Percentiles rank a stretch among this genome's conserved stretches.
Evolutionary conservation across 92 coral and sea anemone species (phyloP).

Genomic region (Desmophyllum pertusum): DNA sequence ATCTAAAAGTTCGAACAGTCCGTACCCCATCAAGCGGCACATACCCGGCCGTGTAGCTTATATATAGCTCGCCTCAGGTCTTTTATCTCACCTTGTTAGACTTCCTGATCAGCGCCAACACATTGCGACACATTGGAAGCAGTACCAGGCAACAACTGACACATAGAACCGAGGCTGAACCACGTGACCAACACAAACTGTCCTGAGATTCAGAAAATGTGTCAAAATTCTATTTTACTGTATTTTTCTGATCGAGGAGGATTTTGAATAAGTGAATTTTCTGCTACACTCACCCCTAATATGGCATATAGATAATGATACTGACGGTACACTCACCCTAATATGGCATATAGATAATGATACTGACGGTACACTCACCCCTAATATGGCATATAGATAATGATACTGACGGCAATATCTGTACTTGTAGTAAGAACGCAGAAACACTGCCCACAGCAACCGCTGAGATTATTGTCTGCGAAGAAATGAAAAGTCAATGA

Average conservation of each 20-base stretch:
- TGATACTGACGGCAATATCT: constrained; percentile 59
- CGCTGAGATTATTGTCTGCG: constrained; percentile 8
- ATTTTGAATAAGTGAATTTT: neutral
- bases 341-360: too few species aligned
- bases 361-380: constrained; percentile 55
- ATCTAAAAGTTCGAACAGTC: neutral
- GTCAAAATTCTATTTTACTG: neutral
- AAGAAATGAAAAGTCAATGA: neutral
- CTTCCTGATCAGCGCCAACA: constrained; percentile 57
- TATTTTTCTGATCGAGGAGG: neutral
- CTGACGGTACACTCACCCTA: constrained; percentile 66
- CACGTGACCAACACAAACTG: constrained; percentile 90
- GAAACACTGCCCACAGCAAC: constrained; percentile 6
- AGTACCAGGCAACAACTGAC: constrained; percentile 68
- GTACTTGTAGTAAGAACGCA: constrained; percentile 66
- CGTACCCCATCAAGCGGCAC: too few species aligned
- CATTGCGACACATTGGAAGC: constrained; percentile 81
- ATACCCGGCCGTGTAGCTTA: neutral
- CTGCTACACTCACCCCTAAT: constrained; percentile 68
- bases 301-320: constrained; percentile 64
- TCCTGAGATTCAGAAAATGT: constrained; percentile 34
- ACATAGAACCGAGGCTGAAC: constrained; percentile 80
- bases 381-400: constrained; percentile 70
- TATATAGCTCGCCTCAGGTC: neutral
- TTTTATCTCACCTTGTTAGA: constrained; percentile 41